Evolutionary conservation across 2,888 invertebrate species (phyloP), one percentile per base, ranked within the genome.

Genomic region (Loripinus fragilis): DNA sequence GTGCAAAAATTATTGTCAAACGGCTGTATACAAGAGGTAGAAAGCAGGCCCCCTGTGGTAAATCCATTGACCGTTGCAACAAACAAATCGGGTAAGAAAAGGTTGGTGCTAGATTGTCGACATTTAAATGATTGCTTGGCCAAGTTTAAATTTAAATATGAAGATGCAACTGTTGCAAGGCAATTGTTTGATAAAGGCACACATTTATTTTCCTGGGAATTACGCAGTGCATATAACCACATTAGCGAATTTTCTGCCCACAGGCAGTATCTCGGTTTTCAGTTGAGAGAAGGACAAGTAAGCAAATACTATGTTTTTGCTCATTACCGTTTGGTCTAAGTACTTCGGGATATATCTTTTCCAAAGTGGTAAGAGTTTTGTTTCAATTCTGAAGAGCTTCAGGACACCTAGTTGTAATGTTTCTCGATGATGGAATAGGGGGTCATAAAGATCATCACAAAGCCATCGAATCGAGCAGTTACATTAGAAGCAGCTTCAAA

Each of bases 131-230:
- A 28, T 30, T n/a, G n/a, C n/a, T n/a, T n/a, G n/a, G n/a, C n/a
- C n/a, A n/a, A n/a, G n/a, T n/a, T n/a, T n/a, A n/a, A 25, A 71
- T 71, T 48, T 78, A n/a, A 71, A 38, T 81, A 67, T 64, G 81
- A 81, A 41, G 68, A 78, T 35, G 23, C 33, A 5, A 23, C 38
- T 8, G 66, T 66, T 10, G 74, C 77, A 17, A 33, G 30, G 42
- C n/a, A 41, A 28, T 35, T 67, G n/a, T 78, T 73, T 64, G n/a
- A 20, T 7, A 20, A 48, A 55, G 64, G 42, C 7, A 50, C 38
- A 30, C 71, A 28, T 48, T 3, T 78, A n/a, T 70, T 78, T 66
- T 42, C 55, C 0, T 77, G 60, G 23, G 73, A 77, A 64, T 48
- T 73, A 15, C 28, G 45, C 20, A 35, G 23, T 8, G 77, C 78